Evolutionary conservation across 2,888 invertebrate species (phyloP).

Genomic region (Scaptodrosophila latifasciaeformis): DNA sequence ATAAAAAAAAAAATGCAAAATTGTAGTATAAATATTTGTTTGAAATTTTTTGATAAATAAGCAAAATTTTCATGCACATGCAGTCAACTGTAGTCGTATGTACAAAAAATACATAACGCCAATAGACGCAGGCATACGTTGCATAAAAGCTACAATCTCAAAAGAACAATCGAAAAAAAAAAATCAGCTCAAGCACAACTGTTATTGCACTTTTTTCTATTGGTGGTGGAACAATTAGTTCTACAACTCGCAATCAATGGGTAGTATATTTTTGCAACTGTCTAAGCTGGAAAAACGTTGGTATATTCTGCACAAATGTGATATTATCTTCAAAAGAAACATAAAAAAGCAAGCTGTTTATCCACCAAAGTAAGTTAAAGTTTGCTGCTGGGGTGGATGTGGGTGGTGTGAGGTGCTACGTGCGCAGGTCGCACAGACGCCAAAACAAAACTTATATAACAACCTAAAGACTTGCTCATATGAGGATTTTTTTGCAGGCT

Average conservation of each 20-base stretch:
- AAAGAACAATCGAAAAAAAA: too few relatives aligned
- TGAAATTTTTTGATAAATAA: slow-evolving; percentile 12
- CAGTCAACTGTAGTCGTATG: slow-evolving; percentile 16
- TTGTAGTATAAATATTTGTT: slow-evolving; percentile 31
- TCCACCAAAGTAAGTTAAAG: slow-evolving; percentile 54
- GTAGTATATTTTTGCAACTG: slow-evolving; percentile 52
- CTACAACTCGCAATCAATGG: slow-evolving; percentile 43
- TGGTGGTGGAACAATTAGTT: slow-evolving; percentile 21
- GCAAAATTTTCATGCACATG: slow-evolving; percentile 45
- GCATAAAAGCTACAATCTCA: slow-evolving; percentile 40
- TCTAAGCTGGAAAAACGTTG: slow-evolving; percentile 52
- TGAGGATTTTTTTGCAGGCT: slow-evolving; percentile 80
- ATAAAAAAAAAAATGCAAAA: slow-evolving; percentile 22
- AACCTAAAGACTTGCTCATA: too few relatives aligned
- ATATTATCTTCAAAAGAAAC: slow-evolving; percentile 46
- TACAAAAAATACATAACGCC: slow-evolving; percentile 15
- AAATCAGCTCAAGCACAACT: slow-evolving; percentile 19
- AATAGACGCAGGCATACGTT: slow-evolving; percentile 26
- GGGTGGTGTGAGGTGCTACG: not conserved
- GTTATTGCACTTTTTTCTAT: slow-evolving; percentile 24
- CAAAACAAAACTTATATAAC: slow-evolving; percentile 59
- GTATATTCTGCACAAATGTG: slow-evolving; percentile 46
- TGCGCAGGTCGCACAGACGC: slow-evolving; percentile 6
- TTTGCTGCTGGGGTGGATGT: not conserved
- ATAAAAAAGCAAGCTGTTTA: slow-evolving; percentile 56